phyloP scores from a whole-genome alignment of 2,113 vertebrate genomes.

The human (Homo sapiens) region DNA sequence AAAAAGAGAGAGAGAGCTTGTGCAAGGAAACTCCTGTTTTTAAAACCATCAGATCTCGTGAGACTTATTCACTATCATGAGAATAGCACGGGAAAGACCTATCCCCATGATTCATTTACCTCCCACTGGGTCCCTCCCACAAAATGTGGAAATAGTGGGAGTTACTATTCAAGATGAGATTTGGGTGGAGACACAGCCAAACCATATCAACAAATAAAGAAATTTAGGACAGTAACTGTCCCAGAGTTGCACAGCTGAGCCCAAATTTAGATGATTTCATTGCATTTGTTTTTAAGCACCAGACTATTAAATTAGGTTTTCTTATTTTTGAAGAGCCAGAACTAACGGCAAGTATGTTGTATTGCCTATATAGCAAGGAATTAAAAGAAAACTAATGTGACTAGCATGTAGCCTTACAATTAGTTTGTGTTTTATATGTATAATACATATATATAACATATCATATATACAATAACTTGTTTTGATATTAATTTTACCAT shows the following conservation, averaged over 20 bases:
- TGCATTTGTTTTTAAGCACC: slow-evolving; percentile 7
- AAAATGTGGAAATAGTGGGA: too few species aligned
- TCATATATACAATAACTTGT: neutral
- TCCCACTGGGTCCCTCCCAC: too few species aligned
- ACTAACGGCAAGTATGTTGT: neutral
- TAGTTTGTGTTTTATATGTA: neutral
- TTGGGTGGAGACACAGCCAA: too few species aligned
- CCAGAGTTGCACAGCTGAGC: neutral
- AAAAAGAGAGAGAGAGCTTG: too few species aligned
- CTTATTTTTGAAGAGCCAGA: neutral
- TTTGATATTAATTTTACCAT: neutral
- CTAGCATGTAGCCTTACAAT: neutral
- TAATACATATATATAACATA: neutral
- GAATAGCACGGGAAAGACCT: too few species aligned
- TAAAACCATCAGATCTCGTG: too few species aligned
- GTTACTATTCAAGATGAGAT: too few species aligned
- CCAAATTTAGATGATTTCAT: slow-evolving; percentile 1
- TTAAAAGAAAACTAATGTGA: slow-evolving; percentile 44
- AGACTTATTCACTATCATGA: too few species aligned
- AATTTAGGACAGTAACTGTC: neutral
- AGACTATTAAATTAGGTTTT: neutral
- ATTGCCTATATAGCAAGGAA: neutral
- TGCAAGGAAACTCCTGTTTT: too few species aligned
- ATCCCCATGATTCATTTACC: too few species aligned
- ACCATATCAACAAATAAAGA: neutral